Percentiles rank a stretch among this genome's conserved stretches.
phyloP scores from a whole-genome alignment of 2,113 vertebrate species.

The Otocyon megalotis region DNA sequence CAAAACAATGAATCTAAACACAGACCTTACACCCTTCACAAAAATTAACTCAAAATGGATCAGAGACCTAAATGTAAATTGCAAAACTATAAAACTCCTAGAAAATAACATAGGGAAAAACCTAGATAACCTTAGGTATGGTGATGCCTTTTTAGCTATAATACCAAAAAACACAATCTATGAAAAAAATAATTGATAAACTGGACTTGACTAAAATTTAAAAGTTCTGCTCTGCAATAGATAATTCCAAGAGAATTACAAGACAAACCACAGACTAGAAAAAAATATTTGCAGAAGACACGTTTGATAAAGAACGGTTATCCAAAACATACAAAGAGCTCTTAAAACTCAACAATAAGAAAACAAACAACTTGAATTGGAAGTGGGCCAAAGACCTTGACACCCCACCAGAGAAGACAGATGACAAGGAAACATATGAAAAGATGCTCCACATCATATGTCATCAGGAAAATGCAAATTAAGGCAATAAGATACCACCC shows the following conservation, averaged over 20 bases:
- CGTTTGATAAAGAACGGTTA: not conserved
- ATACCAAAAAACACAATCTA: not conserved
- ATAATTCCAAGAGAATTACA: not conserved
- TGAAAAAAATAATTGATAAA: not conserved
- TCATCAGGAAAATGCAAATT: not conserved
- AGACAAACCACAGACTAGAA: not conserved
- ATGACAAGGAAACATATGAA: not conserved
- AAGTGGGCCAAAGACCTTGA: not conserved
- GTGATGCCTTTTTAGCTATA: not conserved
- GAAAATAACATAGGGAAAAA: not conserved
- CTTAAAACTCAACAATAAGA: constrained; percentile 22
- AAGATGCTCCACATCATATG: not conserved
- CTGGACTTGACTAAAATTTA: not conserved
- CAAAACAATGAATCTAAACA: not conserved
- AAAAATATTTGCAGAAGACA: not conserved
- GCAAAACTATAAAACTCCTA: not conserved
- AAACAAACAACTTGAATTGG: not conserved
- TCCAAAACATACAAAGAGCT: not conserved
- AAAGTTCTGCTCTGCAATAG: not conserved
- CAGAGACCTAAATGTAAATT: not conserved
- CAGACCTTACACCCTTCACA: not conserved
- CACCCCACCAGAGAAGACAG: not conserved
- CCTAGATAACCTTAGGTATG: not conserved
- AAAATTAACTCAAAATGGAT: constrained; percentile 37
- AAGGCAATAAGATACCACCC: not conserved